phyloP scores from a whole-genome alignment of 1,140 invertebrate genomes.

The Mercenaria mercenaria region DNA sequence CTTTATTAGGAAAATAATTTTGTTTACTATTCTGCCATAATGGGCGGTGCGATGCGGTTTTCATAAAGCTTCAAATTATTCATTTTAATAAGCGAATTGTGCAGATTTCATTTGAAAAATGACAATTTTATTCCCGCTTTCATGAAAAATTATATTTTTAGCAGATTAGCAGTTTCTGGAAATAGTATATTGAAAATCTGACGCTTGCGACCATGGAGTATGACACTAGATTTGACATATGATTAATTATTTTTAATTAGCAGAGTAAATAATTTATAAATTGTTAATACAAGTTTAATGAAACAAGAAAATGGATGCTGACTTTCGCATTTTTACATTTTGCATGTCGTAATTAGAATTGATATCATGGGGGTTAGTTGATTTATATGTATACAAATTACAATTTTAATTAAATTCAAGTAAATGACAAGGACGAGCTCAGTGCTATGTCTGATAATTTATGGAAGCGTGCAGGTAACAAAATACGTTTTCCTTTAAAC shows the following conservation, averaged over 20 bases:
- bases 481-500: too few species aligned
- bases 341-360: background rate
- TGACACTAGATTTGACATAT: conserved; percentile 29
- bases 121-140: background rate
- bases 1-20: background rate
- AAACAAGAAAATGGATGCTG: background rate
- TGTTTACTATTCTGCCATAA: background rate
- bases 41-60: conserved; percentile 5
- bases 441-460: too few species aligned
- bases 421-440: too few species aligned
- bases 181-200: background rate
- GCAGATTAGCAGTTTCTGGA: background rate
- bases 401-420: too few species aligned
- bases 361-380: too few species aligned
- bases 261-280: background rate
- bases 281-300: background rate
- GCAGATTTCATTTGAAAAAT: background rate
- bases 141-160: background rate
- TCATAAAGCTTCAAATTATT: background rate
- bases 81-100: background rate
- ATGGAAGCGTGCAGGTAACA: too few species aligned
- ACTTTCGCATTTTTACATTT: background rate
- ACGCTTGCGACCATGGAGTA: background rate
- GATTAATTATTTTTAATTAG: conserved; percentile 1
- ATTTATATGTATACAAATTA: too few species aligned